Conservation (phyloP, 2,888 invertebrate species). For the Heteromyza rotundicornis region DNA sequence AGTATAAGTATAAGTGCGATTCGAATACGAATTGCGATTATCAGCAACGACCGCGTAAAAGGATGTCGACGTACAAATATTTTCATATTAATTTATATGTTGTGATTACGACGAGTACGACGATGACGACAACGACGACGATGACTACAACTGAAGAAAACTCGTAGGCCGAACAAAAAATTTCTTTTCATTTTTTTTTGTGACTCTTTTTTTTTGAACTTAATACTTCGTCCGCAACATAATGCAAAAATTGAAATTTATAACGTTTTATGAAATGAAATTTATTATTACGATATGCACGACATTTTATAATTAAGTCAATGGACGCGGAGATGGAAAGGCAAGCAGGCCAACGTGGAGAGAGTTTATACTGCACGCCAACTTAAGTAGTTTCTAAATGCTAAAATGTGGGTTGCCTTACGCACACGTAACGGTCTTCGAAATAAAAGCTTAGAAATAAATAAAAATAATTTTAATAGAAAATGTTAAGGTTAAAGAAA, state of each 20-base stretch:
- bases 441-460: too few relatives aligned
- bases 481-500: too few relatives aligned
- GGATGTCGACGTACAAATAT: constrained; percentile 1
- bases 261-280: constrained; percentile 28
- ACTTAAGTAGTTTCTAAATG: too few relatives aligned
- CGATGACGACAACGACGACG: too few relatives aligned
- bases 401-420: too few relatives aligned
- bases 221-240: not conserved
- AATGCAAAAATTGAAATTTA: constrained; percentile 2
- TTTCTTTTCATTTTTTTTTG: too few relatives aligned
- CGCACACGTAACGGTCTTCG: too few relatives aligned
- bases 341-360: too few relatives aligned
- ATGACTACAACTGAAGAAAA: constrained; percentile 9
- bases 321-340: not conserved
- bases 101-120: constrained; percentile 39
- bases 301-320: constrained; percentile 50
- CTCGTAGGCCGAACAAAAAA: not conserved
- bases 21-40: too few relatives aligned
- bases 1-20: too few relatives aligned
- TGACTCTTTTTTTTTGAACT: not conserved
- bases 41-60: not conserved
- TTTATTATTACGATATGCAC: constrained; percentile 45
- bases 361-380: too few relatives aligned
- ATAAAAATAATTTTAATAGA: too few relatives aligned
- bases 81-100: constrained; percentile 36